Percentiles rank a stretch among this genome's conserved stretches.
Evolutionary conservation across 2,888 invertebrate species (phyloP).

Genomic region (Tinea semifulvella): DNA sequence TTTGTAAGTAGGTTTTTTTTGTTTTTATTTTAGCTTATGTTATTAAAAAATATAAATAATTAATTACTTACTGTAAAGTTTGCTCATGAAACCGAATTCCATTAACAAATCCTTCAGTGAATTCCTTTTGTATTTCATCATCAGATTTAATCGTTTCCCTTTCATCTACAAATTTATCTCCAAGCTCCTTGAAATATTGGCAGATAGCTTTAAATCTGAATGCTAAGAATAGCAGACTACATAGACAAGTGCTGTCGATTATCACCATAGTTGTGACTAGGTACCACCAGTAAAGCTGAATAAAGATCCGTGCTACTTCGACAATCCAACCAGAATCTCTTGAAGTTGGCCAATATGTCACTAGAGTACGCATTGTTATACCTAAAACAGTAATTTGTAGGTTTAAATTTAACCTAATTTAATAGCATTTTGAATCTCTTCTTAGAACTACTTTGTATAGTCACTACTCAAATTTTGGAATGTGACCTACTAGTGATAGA

Average conservation of each 20-base stretch:
- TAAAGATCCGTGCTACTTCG: constrained; percentile 29
- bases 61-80: constrained; percentile 37
- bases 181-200: constrained; percentile 28
- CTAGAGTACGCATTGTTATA: constrained; percentile 33
- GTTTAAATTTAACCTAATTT: too few species aligned
- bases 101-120: constrained; percentile 28
- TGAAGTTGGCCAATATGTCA: constrained; percentile 30
- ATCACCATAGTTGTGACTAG: constrained; percentile 31
- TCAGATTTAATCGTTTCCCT: neutral
- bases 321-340: constrained; percentile 25
- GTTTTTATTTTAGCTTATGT: too few species aligned
- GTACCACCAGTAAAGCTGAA: constrained; percentile 37
- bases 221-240: constrained; percentile 23
- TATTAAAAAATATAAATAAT: too few species aligned
- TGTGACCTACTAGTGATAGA: too few species aligned
- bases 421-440: too few species aligned
- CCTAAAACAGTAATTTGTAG: constrained; percentile 23
- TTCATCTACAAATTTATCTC: constrained; percentile 17
- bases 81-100: constrained; percentile 39
- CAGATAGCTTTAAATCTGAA: neutral
- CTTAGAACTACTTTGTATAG: too few species aligned
- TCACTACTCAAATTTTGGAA: too few species aligned
- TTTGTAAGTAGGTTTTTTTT: too few species aligned
- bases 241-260: constrained; percentile 31
- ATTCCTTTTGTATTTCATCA: constrained; percentile 22